A percentile compares a stretch with the other conserved stretches of the same genome.
Conservation (phyloP, 2,113 vertebrate species). For the Aegotheles bennettii region DNA sequence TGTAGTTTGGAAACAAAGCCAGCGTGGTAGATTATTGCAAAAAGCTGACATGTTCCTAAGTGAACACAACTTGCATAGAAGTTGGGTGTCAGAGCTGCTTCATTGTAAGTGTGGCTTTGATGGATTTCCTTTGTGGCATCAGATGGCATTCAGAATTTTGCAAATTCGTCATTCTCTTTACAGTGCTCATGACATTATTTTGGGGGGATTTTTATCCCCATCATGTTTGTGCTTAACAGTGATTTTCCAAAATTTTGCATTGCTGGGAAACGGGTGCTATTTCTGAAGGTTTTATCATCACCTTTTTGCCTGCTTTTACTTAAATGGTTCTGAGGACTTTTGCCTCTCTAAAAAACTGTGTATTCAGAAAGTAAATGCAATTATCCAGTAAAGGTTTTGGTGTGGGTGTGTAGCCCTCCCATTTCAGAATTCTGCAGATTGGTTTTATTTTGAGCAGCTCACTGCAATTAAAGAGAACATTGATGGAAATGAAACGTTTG, state of each 20-base stretch:
- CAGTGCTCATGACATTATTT: not conserved
- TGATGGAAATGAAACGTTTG: constrained; percentile 41
- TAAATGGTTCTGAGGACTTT: constrained; percentile 8
- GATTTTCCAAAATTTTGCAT: not conserved
- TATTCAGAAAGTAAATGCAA: constrained; percentile 40
- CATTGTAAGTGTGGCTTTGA: not conserved
- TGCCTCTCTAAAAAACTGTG: constrained; percentile 7
- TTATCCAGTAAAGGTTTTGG: constrained; percentile 24
- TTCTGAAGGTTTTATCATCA: constrained; percentile 11
- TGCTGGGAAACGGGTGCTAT: not conserved
- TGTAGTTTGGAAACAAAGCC: not conserved
- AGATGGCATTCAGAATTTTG: constrained; percentile 23
- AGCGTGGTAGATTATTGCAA: not conserved
- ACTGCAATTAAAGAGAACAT: constrained; percentile 43
- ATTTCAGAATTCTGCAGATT: constrained; percentile 44
- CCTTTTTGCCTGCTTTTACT: constrained; percentile 8
- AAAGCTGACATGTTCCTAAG: not conserved
- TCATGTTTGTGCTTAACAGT: not conserved
- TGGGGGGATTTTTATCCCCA: not conserved
- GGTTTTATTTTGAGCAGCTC: constrained; percentile 55
- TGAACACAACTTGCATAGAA: not conserved
- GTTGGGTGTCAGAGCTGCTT: not conserved
- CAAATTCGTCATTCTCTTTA: not conserved
- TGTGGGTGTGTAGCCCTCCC: constrained; percentile 42
- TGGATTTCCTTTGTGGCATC: constrained; percentile 28